Evolutionary conservation across 2,888 invertebrate genomes (phyloP).

Genomic region (Conomelus anceps): DNA sequence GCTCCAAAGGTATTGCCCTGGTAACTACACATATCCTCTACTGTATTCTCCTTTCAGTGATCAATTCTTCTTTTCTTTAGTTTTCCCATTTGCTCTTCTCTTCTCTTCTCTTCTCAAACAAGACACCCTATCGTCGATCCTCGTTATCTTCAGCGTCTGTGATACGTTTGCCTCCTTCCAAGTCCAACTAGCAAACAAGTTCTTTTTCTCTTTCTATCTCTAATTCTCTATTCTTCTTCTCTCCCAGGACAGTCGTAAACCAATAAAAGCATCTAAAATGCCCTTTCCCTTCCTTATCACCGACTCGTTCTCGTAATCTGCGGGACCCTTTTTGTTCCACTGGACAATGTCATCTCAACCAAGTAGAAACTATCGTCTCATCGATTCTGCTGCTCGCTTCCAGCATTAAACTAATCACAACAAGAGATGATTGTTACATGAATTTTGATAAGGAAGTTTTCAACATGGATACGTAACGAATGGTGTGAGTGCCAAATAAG

Average conservation of each 20-base stretch:
- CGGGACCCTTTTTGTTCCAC: neutral
- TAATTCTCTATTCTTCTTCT: neutral
- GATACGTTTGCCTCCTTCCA: neutral
- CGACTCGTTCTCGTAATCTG: neutral
- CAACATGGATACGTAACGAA: too few relatives aligned
- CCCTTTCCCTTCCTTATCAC: neutral
- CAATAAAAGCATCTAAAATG: constrained; percentile 5
- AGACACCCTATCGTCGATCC: neutral
- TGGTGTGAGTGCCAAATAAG: too few relatives aligned
- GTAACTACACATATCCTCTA: too few relatives aligned
- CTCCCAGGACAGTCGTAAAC: constrained; percentile 8
- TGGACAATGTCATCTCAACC: neutral
- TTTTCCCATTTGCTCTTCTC: neutral
- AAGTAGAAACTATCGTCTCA: neutral
- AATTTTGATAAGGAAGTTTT: too few relatives aligned
- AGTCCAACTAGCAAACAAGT: neutral
- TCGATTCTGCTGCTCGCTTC: neutral
- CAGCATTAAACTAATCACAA: neutral
- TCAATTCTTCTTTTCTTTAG: neutral
- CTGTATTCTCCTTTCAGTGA: too few relatives aligned
- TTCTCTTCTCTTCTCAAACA: neutral
- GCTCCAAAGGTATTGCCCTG: too few relatives aligned
- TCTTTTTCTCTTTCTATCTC: neutral
- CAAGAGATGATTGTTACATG: neutral
- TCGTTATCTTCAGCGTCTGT: neutral